Evolutionary conservation across 2,797 vertebrate species (phyloP).

Genomic region (Enteromius trimaculatus): DNA sequence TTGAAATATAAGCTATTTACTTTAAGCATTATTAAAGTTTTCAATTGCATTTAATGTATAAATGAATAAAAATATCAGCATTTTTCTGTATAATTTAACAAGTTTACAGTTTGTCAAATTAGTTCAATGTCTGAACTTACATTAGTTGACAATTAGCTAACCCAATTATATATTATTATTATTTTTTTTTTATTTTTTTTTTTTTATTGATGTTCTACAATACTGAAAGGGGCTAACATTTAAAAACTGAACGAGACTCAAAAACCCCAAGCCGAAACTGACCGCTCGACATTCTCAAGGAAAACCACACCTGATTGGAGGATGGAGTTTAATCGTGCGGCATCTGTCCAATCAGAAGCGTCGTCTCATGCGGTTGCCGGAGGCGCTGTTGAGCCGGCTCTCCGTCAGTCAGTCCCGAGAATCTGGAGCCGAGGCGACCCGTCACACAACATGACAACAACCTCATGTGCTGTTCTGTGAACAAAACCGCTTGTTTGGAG

Average conservation of each 20-base stretch:
- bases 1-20: neutral
- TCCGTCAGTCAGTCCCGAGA: constrained; percentile 22
- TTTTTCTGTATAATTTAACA: neutral
- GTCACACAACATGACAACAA: constrained; percentile 34
- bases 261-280: constrained; percentile 12
- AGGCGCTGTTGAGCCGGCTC: constrained; percentile 57
- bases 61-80: neutral
- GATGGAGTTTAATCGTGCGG: neutral
- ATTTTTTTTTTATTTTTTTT: too few species aligned
- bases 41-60: neutral
- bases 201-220: neutral
- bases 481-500: neutral
- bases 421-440: neutral
- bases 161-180: too few species aligned
- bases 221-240: neutral
- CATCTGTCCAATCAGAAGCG: constrained; percentile 52
- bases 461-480: neutral
- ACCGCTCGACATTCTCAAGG: neutral
- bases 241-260: neutral
- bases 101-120: neutral
- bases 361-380: constrained; percentile 30
- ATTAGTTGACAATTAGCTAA: neutral
- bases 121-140: neutral
- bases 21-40: neutral
- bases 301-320: constrained; percentile 27